Base-by-base conservation (phyloP, 2,797 vertebrate genomes). In the Lycodopsis pacificus region DNA sequence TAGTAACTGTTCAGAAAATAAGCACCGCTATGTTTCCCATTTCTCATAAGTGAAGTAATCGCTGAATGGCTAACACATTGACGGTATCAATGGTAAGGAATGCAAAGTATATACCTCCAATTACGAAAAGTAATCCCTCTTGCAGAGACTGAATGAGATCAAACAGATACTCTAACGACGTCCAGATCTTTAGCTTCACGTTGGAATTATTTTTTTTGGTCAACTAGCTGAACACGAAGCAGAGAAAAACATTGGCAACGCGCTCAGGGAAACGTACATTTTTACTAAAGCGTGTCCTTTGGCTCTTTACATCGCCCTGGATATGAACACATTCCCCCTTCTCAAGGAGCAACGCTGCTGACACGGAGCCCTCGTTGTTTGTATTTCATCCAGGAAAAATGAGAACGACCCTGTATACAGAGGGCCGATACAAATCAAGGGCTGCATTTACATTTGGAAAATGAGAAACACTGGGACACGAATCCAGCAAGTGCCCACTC, bases 401-500 rank as follows among this genome's bases (percentile, higher is more conserved):
- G 79, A 87, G 81, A 89, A 88, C 11, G 59, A 84, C 83, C 78
- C 83, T 85, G 83, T 89, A 91, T 80, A 92, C 82, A 89, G 89
- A 78, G 84, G 54, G 74, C 81, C 76, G 87, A 88, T 82, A 87
- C 83, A 90, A 92, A 92, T 92, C 88, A 88, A 85, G 84, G 78
- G 70, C 76, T 51, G 85, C 81, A 86, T 91, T 93, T 92, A 92
- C 87, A 82, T 92, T 92, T 87, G 76, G 79, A 92, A 92, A 93
- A 93, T 87, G 91, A 91, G 80, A 93, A 94, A 88, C 91, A 88
- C 71, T 86, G 85, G 80, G 88, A 85, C 84, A 87, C 76, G 84
- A 85, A 90, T 70, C 86, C 89, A 83, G 81, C 71, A 32, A 89
- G 88, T 88, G 90, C 82, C 91, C 86, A 91, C 90, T 89, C 86